phyloP scores from a whole-genome alignment of 2,888 invertebrate genomes.

The Serripes groenlandicus region DNA sequence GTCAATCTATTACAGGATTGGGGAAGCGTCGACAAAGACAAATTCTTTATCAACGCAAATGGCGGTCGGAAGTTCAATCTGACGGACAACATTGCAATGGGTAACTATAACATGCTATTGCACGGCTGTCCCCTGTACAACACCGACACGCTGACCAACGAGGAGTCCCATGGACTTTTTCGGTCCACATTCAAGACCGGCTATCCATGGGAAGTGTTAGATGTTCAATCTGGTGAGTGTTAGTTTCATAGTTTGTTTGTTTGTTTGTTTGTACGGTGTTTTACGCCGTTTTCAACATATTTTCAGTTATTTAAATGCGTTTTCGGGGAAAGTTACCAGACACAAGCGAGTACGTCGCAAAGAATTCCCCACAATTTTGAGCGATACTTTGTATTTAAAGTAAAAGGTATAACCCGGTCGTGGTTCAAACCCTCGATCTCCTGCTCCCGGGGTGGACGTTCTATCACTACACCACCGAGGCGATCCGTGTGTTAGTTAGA shows the following conservation, averaged over 20 bases:
- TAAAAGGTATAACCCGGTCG: no score
- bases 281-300: background rate
- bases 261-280: no score
- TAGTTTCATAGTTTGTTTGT: no score
- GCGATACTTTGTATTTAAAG: no score
- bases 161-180: constrained; percentile 74
- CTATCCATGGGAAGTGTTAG: constrained; percentile 76
- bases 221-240: constrained; percentile 72
- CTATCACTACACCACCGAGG: no score
- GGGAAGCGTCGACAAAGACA: constrained; percentile 38
- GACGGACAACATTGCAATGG: constrained; percentile 67
- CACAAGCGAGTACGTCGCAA: no score
- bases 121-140: constrained; percentile 76
- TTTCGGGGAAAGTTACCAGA: no score
- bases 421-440: no score
- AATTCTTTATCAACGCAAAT: constrained; percentile 68
- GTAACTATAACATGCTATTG: constrained; percentile 82
- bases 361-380: no score
- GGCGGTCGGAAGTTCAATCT: constrained; percentile 60
- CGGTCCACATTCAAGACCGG: constrained; percentile 66
- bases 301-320: background rate
- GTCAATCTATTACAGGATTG: constrained; percentile 46
- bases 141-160: constrained; percentile 64
- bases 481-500: no score
- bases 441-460: no score